Evolutionary conservation across 2,888 invertebrate species (phyloP), one percentile per base, ranked within the genome.

Genomic region (Cosmia trapezina): DNA sequence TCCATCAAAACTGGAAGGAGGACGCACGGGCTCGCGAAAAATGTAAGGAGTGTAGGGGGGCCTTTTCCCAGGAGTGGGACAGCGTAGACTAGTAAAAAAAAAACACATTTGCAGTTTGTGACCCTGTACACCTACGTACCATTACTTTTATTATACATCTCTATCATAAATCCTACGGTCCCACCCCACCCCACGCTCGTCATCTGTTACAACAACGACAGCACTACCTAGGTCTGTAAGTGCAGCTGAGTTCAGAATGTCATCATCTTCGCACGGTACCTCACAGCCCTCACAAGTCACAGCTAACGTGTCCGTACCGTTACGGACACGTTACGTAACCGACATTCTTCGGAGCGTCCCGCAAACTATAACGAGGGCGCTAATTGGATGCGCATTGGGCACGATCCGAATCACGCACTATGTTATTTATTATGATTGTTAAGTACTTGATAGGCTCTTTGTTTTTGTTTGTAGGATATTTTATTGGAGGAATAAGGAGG

Each of bases 301-400:
- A 47, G 54, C 63, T 79, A 81, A 85, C 76, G 78, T 49, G 72
- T 9, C 14, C 47, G 19, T 54, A 75, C 79, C 74, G 74, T 78
- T 85, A 69, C 83, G 73, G 74, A 22, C 43, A 65, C 77, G 76
- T 86, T 83, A 85, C 83, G 74, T 73, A 85, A 86, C 67, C 70
- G 76, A 76, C 87, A 85, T 86, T 86, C 83, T 69, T 76, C 41
- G 73, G n/a, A 61, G 57, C 76, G 78, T 75, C 78, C 87, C 85
- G 81, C 69, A 79, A 76, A 72, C 70, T 78, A 57, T 83, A 84
- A 74, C 78, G 74, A 78, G 70, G 78, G 60, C 73, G 51, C 64
- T 81, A 76, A 84, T 83, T 77, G 69, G 80, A 76, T 78, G 80
- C 78, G 63, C 67, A 77, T 74, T 67, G 70, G 74, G 77, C 70